Evolutionary conservation across 1,140 invertebrate species (phyloP).

Genomic region (Oppia nitens): DNA sequence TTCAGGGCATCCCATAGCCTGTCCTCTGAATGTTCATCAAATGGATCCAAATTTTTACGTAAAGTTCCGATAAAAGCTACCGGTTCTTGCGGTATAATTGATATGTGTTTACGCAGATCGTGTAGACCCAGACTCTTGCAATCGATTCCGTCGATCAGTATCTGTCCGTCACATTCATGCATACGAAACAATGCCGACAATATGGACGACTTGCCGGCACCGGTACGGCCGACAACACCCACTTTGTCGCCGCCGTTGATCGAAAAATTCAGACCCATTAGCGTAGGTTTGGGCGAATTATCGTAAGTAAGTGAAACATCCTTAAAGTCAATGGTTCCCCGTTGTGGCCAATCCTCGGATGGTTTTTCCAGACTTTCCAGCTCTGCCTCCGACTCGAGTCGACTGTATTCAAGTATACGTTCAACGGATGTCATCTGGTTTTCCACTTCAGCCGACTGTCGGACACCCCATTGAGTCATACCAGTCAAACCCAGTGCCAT

Average conservation of each 20-base stretch:
- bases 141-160: constrained; percentile 32
- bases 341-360: constrained; percentile 39
- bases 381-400: constrained; percentile 21
- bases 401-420: constrained; percentile 41
- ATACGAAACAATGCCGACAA: constrained; percentile 32
- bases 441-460: constrained; percentile 59
- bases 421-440: constrained; percentile 47
- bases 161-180: constrained; percentile 23
- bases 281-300: constrained; percentile 37
- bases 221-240: constrained; percentile 33
- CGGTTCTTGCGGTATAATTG: constrained; percentile 44
- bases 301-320: constrained; percentile 48
- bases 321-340: constrained; percentile 49
- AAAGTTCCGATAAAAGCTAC: constrained; percentile 66
- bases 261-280: constrained; percentile 42
- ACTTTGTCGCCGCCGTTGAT: constrained; percentile 28
- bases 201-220: constrained; percentile 31
- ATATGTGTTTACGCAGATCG: constrained; percentile 32
- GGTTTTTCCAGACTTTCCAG: constrained; percentile 9
- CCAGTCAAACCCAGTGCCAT: constrained; percentile 55
- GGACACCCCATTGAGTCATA: constrained; percentile 62
- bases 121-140: constrained; percentile 32
- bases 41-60: constrained; percentile 72
- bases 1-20: constrained; percentile 54
- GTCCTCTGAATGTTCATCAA: constrained; percentile 48